phyloP scores from a whole-genome alignment of 2,113 vertebrate genomes.

The Phaethon lepturus region DNA sequence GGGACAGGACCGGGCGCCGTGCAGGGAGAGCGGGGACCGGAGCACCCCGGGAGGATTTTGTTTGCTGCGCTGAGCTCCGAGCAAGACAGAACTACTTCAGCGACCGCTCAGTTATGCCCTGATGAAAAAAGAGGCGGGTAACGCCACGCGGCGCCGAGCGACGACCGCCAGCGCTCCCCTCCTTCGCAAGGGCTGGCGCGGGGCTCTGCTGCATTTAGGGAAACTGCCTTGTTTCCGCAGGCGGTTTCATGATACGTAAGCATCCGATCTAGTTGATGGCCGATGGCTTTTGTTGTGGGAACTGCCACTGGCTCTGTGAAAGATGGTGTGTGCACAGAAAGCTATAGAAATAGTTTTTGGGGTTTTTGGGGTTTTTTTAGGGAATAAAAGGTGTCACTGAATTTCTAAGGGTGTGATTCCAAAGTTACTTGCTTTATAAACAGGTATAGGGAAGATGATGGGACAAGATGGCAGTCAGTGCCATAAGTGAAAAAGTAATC shows the following conservation, averaged over 20 bases:
- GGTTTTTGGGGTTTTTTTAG: no score
- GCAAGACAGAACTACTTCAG: slow-evolving; percentile 10
- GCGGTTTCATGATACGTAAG: not conserved
- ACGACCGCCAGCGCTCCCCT: not conserved
- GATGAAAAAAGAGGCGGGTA: not conserved
- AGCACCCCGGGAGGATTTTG: not conserved
- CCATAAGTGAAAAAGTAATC: not conserved
- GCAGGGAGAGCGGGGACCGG: not conserved
- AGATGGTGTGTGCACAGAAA: not conserved
- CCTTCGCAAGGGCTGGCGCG: not conserved
- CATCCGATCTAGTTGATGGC: not conserved
- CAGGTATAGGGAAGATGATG: accelerated
- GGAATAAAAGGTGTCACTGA: accelerated
- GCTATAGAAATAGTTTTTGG: not conserved
- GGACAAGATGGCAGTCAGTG: not conserved
- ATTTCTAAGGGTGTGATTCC: not conserved
- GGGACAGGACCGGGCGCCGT: not conserved
- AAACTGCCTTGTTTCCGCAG: not conserved
- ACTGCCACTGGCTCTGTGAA: not conserved
- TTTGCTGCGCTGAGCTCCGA: not conserved
- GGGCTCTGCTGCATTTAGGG: not conserved
- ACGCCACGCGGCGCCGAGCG: accelerated
- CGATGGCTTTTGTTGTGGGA: not conserved
- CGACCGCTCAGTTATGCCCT: accelerated
- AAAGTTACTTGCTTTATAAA: not conserved